Base-by-base conservation (phyloP, 2,113 vertebrate genomes). In the Motacilla tschutschensis region DNA sequence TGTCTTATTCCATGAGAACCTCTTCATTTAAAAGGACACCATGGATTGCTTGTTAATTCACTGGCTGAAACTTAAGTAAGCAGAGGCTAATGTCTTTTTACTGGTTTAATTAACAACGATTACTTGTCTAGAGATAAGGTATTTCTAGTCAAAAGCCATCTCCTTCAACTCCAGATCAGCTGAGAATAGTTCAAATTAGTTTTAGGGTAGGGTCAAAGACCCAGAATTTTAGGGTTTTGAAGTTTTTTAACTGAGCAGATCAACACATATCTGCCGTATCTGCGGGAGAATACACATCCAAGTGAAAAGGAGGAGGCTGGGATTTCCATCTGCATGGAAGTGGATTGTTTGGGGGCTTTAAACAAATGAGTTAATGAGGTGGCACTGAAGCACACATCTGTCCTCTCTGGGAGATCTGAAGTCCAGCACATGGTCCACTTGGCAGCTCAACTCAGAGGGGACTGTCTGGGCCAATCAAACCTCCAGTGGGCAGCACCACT, bases 101-200 rank as follows among this genome's bases (percentile, higher is more conserved):
- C 46, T 78, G 40, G 82, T 82, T 85, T 93, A 88, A 94, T 92
- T 92, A 90, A 78, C 82, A 92, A 80, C 10, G 7, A 91, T 92
- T 93, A 84, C 60, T 86, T 67, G n/a, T 65, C 76, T 87, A 80
- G 85, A 94, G 92, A 88, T 64, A 94, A 93, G 65, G 65, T 60
- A 78, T 90, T 93, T 83, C 69, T 73, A 94, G 87, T 80, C 88
- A 90, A 94, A 94, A 94, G 85, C 12, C 50, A 59, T 18, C 35
- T 74, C 79, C 85, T 90, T 94, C 71, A 92, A 78, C 41, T 87
- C 36, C 70, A 71, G 76, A 94, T 92, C 82, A 89, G 41, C 84
- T 93, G 92, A 92, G 47, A 94, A 95, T 47, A 53, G 94, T 77
- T 93, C 84, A 80, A 82, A 91, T 93, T 93, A 88, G 87, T 93